Percentiles rank a stretch among this genome's conserved stretches.
Conservation (phyloP, 2,113 vertebrate genomes). For the Mixornis gularis region DNA sequence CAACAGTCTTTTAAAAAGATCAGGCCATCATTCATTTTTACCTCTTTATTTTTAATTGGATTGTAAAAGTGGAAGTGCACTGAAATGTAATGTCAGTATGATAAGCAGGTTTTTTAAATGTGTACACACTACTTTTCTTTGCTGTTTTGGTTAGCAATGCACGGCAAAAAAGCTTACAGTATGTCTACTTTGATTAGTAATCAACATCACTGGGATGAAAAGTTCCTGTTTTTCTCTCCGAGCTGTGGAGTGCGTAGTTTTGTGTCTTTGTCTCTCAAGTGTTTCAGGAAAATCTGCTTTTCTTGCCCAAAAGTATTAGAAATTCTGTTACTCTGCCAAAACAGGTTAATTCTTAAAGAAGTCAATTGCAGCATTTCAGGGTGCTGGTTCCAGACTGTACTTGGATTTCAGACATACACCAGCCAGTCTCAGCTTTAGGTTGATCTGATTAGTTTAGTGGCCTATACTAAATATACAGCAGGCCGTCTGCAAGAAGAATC, state of each 20-base stretch:
- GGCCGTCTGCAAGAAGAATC: not conserved
- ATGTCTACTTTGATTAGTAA: not conserved
- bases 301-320: not conserved
- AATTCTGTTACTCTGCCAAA: not conserved
- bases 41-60: not conserved
- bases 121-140: not conserved
- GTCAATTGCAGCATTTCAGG: not conserved
- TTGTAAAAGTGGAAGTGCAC: not conserved
- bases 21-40: not conserved
- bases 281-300: not conserved
- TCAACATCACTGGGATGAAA: not conserved
- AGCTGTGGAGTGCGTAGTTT: not conserved
- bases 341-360: not conserved
- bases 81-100: not conserved
- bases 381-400: not conserved
- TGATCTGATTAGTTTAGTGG: slow-evolving; percentile 26
- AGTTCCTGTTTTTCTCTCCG: not conserved
- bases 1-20: not conserved
- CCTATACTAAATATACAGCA: not conserved
- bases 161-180: not conserved
- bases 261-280: not conserved
- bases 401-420: not conserved
- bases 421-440: not conserved
- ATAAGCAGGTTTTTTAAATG: not conserved
- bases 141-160: not conserved